A percentile compares a stretch with the other conserved stretches of the same genome.
phyloP scores from a whole-genome alignment of 2,113 vertebrate genomes.

The Hassar affinis region DNA sequence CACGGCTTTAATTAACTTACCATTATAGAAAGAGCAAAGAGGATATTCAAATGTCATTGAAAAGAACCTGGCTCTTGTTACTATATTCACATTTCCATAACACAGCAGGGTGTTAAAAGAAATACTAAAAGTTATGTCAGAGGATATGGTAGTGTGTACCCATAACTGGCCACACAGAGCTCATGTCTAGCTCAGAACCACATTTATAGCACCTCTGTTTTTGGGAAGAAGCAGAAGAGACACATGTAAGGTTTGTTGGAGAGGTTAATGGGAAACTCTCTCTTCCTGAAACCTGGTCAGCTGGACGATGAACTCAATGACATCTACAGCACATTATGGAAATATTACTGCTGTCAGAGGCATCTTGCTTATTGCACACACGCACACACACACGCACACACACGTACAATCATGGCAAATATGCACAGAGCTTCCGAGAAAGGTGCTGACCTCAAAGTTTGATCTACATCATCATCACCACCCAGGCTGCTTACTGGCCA shows the following conservation, averaged over 20 bases:
- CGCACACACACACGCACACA: background rate
- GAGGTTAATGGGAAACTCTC: background rate
- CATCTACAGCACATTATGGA: conserved; percentile 26
- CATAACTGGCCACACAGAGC: background rate
- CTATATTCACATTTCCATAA: background rate
- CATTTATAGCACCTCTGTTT: background rate
- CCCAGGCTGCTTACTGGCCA: conserved; percentile 22
- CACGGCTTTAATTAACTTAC: too few species aligned
- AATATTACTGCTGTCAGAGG: conserved; percentile 24
- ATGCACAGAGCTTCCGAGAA: conserved; percentile 36
- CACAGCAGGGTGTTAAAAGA: background rate
- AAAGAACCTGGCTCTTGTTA: too few species aligned
- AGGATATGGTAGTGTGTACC: background rate
- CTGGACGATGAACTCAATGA: conserved; percentile 10
- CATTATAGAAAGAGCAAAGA: too few species aligned
- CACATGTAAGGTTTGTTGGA: background rate
- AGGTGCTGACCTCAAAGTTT: conserved; percentile 28
- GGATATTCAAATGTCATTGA: background rate
- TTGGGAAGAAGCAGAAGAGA: background rate
- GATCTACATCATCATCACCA: background rate
- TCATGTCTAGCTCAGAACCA: background rate
- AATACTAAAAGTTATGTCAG: background rate
- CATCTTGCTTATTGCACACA: conserved; percentile 7
- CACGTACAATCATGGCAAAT: background rate
- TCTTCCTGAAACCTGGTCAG: background rate